These are phyloP conservation scores for Myotis yumanensis DNA, from an alignment of 2,113 vertebrate genomes.

Conservation along the genomic window DNA sequence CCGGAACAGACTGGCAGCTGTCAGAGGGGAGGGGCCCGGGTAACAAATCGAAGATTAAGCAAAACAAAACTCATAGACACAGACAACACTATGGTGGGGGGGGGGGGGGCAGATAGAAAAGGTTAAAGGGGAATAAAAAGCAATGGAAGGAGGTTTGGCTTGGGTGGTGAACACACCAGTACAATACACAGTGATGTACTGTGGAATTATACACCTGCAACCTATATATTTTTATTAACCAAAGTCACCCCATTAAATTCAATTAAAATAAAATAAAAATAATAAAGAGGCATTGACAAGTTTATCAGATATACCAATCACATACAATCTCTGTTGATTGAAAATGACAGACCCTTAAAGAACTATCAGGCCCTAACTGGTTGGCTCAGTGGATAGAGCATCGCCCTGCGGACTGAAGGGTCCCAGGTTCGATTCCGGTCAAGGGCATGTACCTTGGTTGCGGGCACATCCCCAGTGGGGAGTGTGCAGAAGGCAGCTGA, in stretches of 20 bases:
- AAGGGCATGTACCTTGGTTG: no score
- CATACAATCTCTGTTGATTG: conserved; percentile 79
- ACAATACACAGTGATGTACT: not conserved
- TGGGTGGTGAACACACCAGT: not conserved
- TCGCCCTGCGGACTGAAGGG: no score
- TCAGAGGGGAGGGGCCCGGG: not conserved
- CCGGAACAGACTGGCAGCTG: not conserved
- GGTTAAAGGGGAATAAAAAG: not conserved
- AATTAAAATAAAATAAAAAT: not conserved
- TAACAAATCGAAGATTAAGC: not conserved
- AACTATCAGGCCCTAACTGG: conserved; percentile 65
- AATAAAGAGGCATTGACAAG: conserved; percentile 84
- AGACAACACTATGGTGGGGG: not conserved
- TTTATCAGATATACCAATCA: conserved; percentile 88
- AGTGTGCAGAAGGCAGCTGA: no score
- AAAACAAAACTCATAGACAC: not conserved
- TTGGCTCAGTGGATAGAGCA: no score
- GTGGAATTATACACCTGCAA: not conserved
- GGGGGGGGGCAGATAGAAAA: not conserved
- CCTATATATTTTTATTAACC: not conserved
- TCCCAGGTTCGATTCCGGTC: no score
- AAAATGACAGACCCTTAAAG: conserved; percentile 85
- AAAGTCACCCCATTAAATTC: not conserved
- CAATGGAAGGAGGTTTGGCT: not conserved
- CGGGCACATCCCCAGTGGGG: no score